Conservation (phyloP, 2,888 invertebrate species). For the Lacanobia wlatinum region DNA sequence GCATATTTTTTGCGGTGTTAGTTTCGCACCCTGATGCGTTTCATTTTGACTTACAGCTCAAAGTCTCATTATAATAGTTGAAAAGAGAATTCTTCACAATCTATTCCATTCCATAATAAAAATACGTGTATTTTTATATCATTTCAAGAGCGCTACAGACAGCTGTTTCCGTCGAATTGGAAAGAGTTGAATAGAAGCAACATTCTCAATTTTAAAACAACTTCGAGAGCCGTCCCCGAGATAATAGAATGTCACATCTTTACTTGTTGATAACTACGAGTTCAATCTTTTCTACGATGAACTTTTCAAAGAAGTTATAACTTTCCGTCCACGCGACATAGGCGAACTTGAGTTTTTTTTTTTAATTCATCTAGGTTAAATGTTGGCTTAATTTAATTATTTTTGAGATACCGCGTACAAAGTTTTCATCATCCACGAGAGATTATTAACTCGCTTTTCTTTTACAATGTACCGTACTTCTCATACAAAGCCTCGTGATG, state of each 20-base stretch:
- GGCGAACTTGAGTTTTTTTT: constrained; percentile 8
- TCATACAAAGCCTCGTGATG: background rate
- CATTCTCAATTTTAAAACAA: constrained; percentile 62
- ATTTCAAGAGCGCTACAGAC: constrained; percentile 26
- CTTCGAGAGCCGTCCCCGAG: constrained; percentile 37
- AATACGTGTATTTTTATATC: constrained; percentile 40
- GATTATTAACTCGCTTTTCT: background rate
- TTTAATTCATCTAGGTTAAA: constrained; percentile 21
- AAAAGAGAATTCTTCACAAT: constrained; percentile 24
- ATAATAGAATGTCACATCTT: constrained; percentile 66
- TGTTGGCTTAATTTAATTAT: background rate
- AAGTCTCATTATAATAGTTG: constrained; percentile 39
- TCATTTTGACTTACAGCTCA: constrained; percentile 21
- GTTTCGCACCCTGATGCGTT: constrained; percentile 14
- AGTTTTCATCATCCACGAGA: background rate
- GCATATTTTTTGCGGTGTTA: constrained; percentile 48
- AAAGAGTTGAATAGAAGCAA: constrained; percentile 49
- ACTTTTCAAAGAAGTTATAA: constrained; percentile 33
- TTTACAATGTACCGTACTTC: background rate
- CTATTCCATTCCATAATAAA: constrained; percentile 13
- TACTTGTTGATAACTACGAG: constrained; percentile 51
- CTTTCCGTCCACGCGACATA: background rate
- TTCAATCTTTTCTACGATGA: constrained; percentile 43
- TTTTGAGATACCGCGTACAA: background rate
- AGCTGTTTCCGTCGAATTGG: constrained; percentile 52